These are phyloP conservation scores for Sciurus carolinensis DNA, from an alignment of 2,797 vertebrate species.

Conservation along the genomic window DNA sequence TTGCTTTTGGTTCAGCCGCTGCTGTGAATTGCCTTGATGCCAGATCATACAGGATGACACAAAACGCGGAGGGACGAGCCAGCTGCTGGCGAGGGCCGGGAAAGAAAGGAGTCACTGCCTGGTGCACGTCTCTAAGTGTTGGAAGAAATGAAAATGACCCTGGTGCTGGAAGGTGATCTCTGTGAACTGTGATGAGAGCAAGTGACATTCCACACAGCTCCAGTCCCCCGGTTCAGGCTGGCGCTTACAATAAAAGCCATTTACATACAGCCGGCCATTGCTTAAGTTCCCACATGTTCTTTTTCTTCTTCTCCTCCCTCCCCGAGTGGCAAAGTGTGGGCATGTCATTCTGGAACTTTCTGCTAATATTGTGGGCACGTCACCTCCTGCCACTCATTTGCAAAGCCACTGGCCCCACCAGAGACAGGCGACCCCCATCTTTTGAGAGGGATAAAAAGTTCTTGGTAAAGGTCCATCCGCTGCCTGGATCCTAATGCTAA, in stretches of 20 bases:
- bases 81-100: conserved; percentile 85
- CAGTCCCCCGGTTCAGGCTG: conserved; percentile 84
- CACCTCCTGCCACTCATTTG: not conserved
- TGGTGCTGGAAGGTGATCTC: conserved; percentile 87
- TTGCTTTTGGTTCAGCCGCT: conserved; percentile 89
- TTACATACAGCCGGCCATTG: conserved; percentile 83
- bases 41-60: conserved; percentile 87
- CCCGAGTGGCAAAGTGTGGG: conserved; percentile 24
- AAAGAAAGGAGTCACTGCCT: conserved; percentile 86
- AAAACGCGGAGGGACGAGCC: conserved; percentile 85
- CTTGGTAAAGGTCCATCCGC: not conserved
- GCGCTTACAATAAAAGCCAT: conserved; percentile 86
- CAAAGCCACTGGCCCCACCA: no score
- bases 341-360: conserved; percentile 61
- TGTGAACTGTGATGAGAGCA: conserved; percentile 83
- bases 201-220: conserved; percentile 86
- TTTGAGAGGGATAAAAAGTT: not conserved
- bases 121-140: conserved; percentile 83
- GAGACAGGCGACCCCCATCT: not conserved
- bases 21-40: conserved; percentile 86
- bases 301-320: not conserved
- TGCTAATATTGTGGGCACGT: not conserved
- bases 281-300: not conserved
- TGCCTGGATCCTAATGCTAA: not conserved
- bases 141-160: conserved; percentile 89